Evolutionary conservation across 2,797 vertebrate species (phyloP).

Genomic region (Esox masquinongy): DNA sequence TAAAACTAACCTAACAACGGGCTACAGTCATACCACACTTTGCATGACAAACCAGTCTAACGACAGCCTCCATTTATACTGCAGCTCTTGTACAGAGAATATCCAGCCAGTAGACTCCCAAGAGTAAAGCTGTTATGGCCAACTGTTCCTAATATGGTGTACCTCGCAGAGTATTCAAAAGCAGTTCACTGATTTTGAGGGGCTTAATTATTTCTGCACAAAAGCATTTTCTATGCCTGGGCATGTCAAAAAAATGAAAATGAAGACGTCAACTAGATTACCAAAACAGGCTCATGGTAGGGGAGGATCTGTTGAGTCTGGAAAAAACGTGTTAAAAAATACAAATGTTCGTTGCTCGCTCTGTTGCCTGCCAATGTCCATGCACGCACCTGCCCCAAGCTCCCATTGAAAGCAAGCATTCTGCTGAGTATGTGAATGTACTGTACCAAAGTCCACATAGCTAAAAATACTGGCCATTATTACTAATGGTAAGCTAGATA

Average conservation of each 20-base stretch:
- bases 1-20: slow-evolving; percentile 19
- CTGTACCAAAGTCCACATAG: neutral
- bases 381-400: neutral
- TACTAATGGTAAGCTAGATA: neutral
- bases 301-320: too few species aligned
- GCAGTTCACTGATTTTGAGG: too few species aligned
- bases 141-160: neutral
- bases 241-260: neutral
- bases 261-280: neutral
- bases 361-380: too few species aligned
- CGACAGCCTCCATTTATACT: too few species aligned
- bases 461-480: neutral
- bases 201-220: neutral
- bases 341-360: too few species aligned
- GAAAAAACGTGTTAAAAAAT: too few species aligned
- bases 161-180: neutral
- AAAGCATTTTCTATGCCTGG: too few species aligned
- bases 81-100: neutral
- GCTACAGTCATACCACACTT: slow-evolving; percentile 1
- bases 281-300: neutral
- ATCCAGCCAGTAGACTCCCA: neutral
- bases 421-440: neutral
- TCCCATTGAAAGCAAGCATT: neutral
- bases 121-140: neutral
- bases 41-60: slow-evolving; percentile 15